Evolutionary conservation across 2,888 invertebrate genomes (phyloP), one percentile per base, ranked within the genome.

Genomic region (Monoplex corrugatus): DNA sequence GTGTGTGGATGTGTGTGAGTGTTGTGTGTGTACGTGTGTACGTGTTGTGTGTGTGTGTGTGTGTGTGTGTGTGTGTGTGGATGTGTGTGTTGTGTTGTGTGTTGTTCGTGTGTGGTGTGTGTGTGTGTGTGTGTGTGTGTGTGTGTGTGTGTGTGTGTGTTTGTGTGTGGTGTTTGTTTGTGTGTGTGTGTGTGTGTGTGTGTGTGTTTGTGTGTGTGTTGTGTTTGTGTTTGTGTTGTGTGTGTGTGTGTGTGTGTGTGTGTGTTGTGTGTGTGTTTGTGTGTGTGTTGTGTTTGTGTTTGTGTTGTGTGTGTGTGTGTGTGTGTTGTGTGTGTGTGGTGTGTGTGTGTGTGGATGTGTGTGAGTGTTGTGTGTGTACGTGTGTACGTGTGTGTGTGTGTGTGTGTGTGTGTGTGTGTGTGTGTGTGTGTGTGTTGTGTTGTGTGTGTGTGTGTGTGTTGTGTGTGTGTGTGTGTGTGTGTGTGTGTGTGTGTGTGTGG

Each of bases 161-260:
- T 23, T 78, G 78, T 38, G 38, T 75, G 78, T 78, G n/a, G 78
- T 3, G 38, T 3, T 23, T 78, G 38, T 78, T 23, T 78, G 32
- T 8, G 78, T 78, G 78, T 78, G 35, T 78, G 78, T 78, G 32
- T 57, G 57, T 57, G 57, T 57, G 57, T 57, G 57, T 57, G 57
- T 57, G 57, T 57, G 57, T 16, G 16, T 2, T 57, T 16, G 2
- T 10, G 50, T 50, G 2, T 57, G 57, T 57, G 57, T 16, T 57
- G 57, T 57, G 50, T 50, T 8, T 50, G 50, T 50, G 50, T 50
- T 8, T 50, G 50, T 50, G 50, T n/a, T 50, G 75, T 75, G 75
- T 75, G 35, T 75, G 75, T 75, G 32, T 75, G 75, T 75, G 75
- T 35, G 75, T 75, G n/a, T 75, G 75, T 75, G 75, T 75, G 35